Conservation (phyloP, 2,797 vertebrate genomes). For the Diplodus sargus region DNA sequence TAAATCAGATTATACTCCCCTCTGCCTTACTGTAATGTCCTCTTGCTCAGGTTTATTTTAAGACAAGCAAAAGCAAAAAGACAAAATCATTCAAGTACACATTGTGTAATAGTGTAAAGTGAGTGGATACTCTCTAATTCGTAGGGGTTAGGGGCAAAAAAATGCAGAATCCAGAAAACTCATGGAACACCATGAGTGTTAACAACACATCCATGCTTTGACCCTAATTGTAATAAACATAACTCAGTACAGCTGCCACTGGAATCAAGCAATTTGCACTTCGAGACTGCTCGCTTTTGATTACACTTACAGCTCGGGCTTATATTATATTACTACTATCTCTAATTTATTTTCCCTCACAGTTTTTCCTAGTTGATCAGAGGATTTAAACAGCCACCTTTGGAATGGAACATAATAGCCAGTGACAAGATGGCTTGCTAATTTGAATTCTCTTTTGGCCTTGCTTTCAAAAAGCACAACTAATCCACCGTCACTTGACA, state of each 20-base stretch:
- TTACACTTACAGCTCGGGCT: background rate
- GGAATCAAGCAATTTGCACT: background rate
- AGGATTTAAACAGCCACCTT: conserved; percentile 12
- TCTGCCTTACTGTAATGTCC: too few relatives aligned
- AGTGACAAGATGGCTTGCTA: conserved; percentile 34
- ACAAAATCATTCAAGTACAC: background rate
- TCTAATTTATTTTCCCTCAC: conserved; percentile 1
- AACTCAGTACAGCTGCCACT: background rate
- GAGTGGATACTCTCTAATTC: background rate
- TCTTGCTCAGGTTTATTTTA: background rate
- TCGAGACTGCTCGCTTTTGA: background rate
- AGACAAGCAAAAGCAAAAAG: background rate
- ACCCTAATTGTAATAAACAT: background rate
- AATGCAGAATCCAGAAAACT: background rate
- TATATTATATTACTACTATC: background rate
- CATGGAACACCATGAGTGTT: background rate
- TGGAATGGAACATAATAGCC: conserved; percentile 24
- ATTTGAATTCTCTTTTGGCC: conserved; percentile 42
- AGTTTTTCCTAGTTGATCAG: conserved; percentile 18
- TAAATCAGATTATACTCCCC: background rate
- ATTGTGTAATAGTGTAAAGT: background rate
- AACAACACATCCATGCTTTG: background rate
- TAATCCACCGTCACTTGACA: conserved; percentile 37
- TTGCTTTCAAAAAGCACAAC: conserved; percentile 61
- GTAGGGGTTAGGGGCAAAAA: background rate